Evolutionary conservation across 2,888 invertebrate species (phyloP), one percentile per base, ranked within the genome.

Genomic region (Oligia latruncula): DNA sequence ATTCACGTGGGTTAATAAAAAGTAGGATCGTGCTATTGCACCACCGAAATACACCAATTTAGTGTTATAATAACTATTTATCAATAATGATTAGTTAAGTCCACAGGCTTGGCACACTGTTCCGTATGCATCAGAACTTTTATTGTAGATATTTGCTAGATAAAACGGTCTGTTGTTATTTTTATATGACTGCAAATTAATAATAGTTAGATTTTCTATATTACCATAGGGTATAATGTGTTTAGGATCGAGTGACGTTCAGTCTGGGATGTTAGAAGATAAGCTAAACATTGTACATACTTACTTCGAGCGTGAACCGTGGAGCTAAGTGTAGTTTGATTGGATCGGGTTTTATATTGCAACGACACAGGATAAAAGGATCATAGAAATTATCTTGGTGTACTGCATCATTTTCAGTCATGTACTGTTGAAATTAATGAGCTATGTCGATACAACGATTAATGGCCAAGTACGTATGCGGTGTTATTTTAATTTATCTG

Each of bases 21-120:
- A 94, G 94, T 96, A 96, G 95, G 93, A 94, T 94, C 92, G 97
- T 96, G 97, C 96, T 97, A 96, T 96, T 96, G 97, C 97, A 96
- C 97, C 95, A 96, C 95, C 94, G 95, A 95, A 95, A 95, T 91
- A 94, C 95, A 96, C 96, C 96, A 96, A 96, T 93, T 90, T 95
- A 96, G 95, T 91, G 91, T 91, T 93, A 90, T 86, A 84, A 81
- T 71, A 93, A 93, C 91, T 92, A 93, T 90, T 92, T 91, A 94
- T 92, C 90, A 90, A 92, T 93, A 92, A 89, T 90, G 90, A 86
- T 92, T 93, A 94, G 90, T 92, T 94, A 96, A 94, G 95, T 93
- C 94, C 95, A 94, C 95, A 92, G 91, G 96, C 95, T 96, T 95
- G 91, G 93, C 93, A 93, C 94, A 95, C 94, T 93, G 89, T 91